Conservation (phyloP, 2,797 vertebrate species). For the Falco novaeseelandiae region DNA sequence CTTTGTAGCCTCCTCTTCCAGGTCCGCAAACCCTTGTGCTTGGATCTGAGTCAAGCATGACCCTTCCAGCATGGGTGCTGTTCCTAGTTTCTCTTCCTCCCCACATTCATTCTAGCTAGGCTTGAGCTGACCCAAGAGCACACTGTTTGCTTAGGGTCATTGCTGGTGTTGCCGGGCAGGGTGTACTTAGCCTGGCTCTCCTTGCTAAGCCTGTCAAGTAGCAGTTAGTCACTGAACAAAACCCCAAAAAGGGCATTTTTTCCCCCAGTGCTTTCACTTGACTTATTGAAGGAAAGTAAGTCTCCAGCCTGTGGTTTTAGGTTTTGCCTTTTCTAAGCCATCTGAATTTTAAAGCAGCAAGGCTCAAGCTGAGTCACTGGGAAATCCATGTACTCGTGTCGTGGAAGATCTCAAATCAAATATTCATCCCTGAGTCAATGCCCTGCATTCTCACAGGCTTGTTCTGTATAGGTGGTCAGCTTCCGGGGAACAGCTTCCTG, state of each 20-base stretch:
- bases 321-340: neutral
- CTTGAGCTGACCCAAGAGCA: neutral
- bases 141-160: neutral
- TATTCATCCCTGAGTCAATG: neutral
- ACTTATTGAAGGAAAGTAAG: constrained; percentile 31
- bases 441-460: neutral
- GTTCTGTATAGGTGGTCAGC: neutral
- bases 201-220: neutral
- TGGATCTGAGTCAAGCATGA: neutral
- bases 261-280: neutral
- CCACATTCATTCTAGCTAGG: neutral
- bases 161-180: neutral
- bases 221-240: constrained; percentile 27
- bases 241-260: constrained; percentile 3
- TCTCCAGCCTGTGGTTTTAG: neutral
- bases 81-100: neutral
- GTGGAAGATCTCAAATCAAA: constrained; percentile 34
- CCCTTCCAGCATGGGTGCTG: neutral
- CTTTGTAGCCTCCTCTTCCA: neutral
- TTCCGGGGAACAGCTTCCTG: fast-evolving
- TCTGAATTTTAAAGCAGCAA: constrained; percentile 33
- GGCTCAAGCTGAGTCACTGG: constrained; percentile 27
- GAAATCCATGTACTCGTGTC: neutral
- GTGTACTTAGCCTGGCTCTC: neutral
- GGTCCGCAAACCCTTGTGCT: neutral